Base-by-base conservation (phyloP, 2,113 vertebrate genomes). In the Onychostoma macrolepis region DNA sequence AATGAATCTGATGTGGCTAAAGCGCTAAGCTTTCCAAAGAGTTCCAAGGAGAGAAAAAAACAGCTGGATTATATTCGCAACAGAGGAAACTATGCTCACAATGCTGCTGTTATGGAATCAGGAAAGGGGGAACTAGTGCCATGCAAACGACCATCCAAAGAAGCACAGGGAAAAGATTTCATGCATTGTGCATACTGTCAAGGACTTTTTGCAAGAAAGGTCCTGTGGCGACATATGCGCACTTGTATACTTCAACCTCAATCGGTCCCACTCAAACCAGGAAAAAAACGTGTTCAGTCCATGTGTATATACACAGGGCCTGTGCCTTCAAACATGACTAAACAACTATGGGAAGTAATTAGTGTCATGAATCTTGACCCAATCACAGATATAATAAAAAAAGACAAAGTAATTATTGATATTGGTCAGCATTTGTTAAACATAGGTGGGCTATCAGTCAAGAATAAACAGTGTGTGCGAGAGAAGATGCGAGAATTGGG, bases 141-240 rank as follows among this genome's bases (percentile, higher is more conserved):
- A 86, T 90, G 24, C 65, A 91, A 88, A 74, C 33, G 19, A 30
- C 89, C 85, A 58, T 1, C 56, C 24, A 58, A 90, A 82, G 19
- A 89, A 63, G 65, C n/a, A 3, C 81, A 91, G 17, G 83, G 88
- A 58, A 48, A 78, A 7, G 69, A 92, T 8, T 89, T 91, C 33
- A 91, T 89, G 87, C 90, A 90, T 30, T 92, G 90, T 75, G 85
- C 74, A 74, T 87, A 88, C 26, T 90, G 83, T 43, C 88, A 90
- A 77, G 88, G 72, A 50, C 86, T 91, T 77, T 92, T 85, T 56
- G 84, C 28, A 74, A 85, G 86, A 82, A 91, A 90, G 50, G 71
- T 89, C 11, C 85, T 92, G 33, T 91, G 87, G 80, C 67, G 69
- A 58, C 86, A 91, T 30, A 80, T 89, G 84, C 28, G 6, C 2